Evolutionary conservation across 92 coral and sea anemone species (phyloP), one percentile per base, ranked within the genome.

Genomic region (Metridium senile): DNA sequence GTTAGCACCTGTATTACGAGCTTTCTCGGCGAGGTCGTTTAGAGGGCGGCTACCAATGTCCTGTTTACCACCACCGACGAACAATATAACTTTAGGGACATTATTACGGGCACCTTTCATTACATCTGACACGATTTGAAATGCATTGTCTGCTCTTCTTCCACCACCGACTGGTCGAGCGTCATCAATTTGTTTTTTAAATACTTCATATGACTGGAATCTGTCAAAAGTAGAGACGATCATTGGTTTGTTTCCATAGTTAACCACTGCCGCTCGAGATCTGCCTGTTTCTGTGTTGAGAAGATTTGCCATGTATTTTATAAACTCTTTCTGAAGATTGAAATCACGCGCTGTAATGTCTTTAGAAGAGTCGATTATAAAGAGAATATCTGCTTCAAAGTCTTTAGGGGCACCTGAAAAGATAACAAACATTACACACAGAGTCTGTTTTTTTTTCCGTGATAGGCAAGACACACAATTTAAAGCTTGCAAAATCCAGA

Each of bases 11-110:
- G 66, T 72, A 9, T 74, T 70, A 33, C 74, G 86, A 56, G 80
- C 74, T 17, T 69, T 66, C 54, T 68, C 63, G 23, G 77, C 91
- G 51, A 86, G 78, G 0, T 84, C 66, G 19, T 72, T 82, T 39
- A 82, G 58, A 17, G 79, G 64, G 11, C 84, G 67, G 59, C 84
- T 79, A 4, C 81, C 79, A 17, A 73, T 79, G 1, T 74, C 65
- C 51, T 90, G 92, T 28, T 47, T 76, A 58, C 99, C 97, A 29
- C 85, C 94, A 22, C 85, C 82, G n/a, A 95, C 76, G n/a, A 95
- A 79, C 63, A 95, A 77, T 19, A 87, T 88, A 13, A 88, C 91
- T 62, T 89, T 92, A 0, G 95, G 96, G 7, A 84, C 84, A 18
- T 89, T 88, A 1, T 83, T 66, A 47, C 96, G 80, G 1, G 96